A percentile compares a stretch with the other conserved stretches of the same genome.
Conservation (phyloP, 2,797 vertebrate genomes). For the Triplophysa bombifrons region DNA sequence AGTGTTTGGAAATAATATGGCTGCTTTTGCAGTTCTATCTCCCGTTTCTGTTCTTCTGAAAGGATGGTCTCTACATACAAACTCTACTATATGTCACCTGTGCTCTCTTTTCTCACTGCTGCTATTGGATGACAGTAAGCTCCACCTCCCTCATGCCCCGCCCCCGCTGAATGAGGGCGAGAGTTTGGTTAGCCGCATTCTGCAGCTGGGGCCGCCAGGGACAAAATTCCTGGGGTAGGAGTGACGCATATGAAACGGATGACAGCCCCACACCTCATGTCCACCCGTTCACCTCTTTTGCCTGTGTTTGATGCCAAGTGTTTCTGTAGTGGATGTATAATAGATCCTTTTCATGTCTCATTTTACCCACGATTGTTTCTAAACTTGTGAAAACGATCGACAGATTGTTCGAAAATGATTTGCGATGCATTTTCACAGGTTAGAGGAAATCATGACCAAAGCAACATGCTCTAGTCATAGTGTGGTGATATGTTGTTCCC, state of each 20-base stretch:
- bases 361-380: slow-evolving; percentile 61
- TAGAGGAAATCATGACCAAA: slow-evolving; percentile 39
- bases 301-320: slow-evolving; percentile 65
- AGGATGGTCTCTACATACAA: slow-evolving; percentile 48
- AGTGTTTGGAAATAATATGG: too few relatives aligned
- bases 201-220: slow-evolving; percentile 99
- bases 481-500: background rate
- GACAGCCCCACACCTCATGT: slow-evolving; percentile 72
- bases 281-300: slow-evolving; percentile 69
- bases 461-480: slow-evolving; percentile 5
- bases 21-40: background rate
- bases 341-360: slow-evolving; percentile 61
- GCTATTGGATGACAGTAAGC: slow-evolving; percentile 97
- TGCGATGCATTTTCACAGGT: slow-evolving; percentile 21
- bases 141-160: slow-evolving; percentile 97
- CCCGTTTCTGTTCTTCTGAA: background rate
- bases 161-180: slow-evolving; percentile 99
- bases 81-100: slow-evolving; percentile 77
- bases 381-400: slow-evolving; percentile 31
- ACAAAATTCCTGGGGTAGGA: slow-evolving; percentile 99
- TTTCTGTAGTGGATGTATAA: slow-evolving; percentile 46
- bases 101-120: slow-evolving; percentile 93
- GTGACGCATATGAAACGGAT: slow-evolving; percentile 87
- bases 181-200: slow-evolving; percentile 99
- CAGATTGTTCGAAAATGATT: background rate